A percentile compares a stretch with the other conserved stretches of the same genome.
Conservation (phyloP, 2,888 invertebrate species). For the Archips xylosteana region DNA sequence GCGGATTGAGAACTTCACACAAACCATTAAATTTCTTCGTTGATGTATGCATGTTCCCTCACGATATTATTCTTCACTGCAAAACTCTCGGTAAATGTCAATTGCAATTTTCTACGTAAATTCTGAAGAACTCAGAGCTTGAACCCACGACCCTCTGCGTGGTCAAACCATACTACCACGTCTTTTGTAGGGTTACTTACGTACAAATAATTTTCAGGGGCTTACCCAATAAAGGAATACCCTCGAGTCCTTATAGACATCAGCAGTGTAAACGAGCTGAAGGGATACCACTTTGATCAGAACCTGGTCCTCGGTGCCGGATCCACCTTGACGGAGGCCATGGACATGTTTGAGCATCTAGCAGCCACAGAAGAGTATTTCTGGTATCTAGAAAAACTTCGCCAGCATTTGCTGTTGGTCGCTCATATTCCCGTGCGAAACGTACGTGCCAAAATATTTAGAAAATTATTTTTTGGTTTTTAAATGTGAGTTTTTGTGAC, state of each 20-base stretch:
- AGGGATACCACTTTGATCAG: constrained; percentile 66
- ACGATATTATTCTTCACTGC: too few species aligned
- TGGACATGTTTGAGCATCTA: constrained; percentile 75
- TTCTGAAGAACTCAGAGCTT: too few species aligned
- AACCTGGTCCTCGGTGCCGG: constrained; percentile 87
- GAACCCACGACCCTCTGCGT: too few species aligned
- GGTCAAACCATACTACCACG: too few species aligned
- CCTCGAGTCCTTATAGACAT: constrained; percentile 88
- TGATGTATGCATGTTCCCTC: too few species aligned
- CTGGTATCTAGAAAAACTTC: constrained; percentile 85
- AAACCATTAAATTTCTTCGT: too few species aligned
- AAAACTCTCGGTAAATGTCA: too few species aligned
- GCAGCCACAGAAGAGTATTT: constrained; percentile 74
- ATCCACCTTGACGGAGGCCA: constrained; percentile 83
- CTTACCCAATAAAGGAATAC: constrained; percentile 68
- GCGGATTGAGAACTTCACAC: too few species aligned
- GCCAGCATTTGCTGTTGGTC: constrained; percentile 88
- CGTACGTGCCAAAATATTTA: constrained; percentile 72
- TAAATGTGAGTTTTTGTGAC: too few species aligned
- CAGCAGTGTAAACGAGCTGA: constrained; percentile 84
- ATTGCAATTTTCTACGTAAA: too few species aligned
- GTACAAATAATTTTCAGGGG: constrained; percentile 62
- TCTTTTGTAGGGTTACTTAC: not conserved
- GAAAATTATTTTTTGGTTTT: too few species aligned
- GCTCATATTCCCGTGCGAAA: constrained; percentile 92